Percentiles rank a stretch among this genome's conserved stretches.
phyloP scores from a whole-genome alignment of 2,797 vertebrate genomes.

The Apogon hyalosoma region DNA sequence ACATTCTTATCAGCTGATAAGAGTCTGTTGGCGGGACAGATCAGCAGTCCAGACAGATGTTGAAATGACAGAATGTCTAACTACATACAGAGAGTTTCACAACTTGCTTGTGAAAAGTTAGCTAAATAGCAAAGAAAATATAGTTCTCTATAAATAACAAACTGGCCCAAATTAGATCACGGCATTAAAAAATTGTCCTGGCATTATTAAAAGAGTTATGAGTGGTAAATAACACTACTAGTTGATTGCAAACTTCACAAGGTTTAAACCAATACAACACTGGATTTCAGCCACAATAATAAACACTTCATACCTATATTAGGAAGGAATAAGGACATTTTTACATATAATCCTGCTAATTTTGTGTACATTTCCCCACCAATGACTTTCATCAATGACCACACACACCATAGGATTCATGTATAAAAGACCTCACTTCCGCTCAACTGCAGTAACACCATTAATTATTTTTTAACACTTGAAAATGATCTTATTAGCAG shows the following conservation, averaged over 20 bases:
- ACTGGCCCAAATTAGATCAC: slow-evolving; percentile 18
- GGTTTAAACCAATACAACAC: background rate
- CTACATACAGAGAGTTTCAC: slow-evolving; percentile 34
- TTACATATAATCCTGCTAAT: background rate
- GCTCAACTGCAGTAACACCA: slow-evolving; percentile 37
- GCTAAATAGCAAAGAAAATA: slow-evolving; percentile 33
- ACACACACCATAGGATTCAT: slow-evolving; percentile 11
- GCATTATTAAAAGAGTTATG: background rate
- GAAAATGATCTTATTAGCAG: slow-evolving; percentile 79
- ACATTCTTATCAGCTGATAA: slow-evolving; percentile 70
- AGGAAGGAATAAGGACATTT: too few relatives aligned
- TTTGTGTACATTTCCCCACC: slow-evolving; percentile 2
- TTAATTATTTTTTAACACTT: slow-evolving; percentile 74
- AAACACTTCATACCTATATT: slow-evolving; percentile 9
- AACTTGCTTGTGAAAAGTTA: slow-evolving; percentile 31
- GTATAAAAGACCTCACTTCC: slow-evolving; percentile 15
- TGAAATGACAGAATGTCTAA: slow-evolving; percentile 54
- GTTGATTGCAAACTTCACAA: background rate
- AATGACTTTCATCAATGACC: slow-evolving; percentile 19
- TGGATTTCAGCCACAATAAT: background rate
- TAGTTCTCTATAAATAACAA: slow-evolving; percentile 14
- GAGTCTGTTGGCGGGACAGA: slow-evolving; percentile 46
- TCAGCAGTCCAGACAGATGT: slow-evolving; percentile 60
- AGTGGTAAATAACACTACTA: background rate
- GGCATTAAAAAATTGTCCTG: slow-evolving; percentile 7